Evolutionary conservation across 2,113 vertebrate genomes (phyloP).

Genomic region (Rhegmatorhina hoffmannsi): DNA sequence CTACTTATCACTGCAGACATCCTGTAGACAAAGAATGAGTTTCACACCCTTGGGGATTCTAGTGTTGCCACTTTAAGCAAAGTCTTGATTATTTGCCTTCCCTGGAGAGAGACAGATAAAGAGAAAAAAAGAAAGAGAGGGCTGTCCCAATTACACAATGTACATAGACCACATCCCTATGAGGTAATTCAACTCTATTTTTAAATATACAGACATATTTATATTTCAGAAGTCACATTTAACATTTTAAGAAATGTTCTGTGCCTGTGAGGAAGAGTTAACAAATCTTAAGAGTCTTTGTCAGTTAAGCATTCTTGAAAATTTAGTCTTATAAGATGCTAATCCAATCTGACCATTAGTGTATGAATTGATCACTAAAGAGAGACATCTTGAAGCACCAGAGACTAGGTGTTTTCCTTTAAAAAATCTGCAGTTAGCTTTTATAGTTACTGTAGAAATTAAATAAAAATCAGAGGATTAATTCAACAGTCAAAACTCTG

Average conservation of each 20-base stretch:
- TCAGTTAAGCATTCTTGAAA: background rate
- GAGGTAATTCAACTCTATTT: slow-evolving; percentile 63
- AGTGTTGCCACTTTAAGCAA: slow-evolving; percentile 59
- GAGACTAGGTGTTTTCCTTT: background rate
- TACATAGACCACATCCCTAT: slow-evolving; percentile 37
- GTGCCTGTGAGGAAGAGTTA: background rate
- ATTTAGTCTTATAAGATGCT: background rate
- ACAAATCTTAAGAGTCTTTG: background rate
- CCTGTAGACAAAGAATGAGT: slow-evolving; percentile 57
- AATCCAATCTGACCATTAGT: background rate
- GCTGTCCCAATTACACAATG: slow-evolving; percentile 56
- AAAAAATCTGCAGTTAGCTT: background rate
- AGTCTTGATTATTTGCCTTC: slow-evolving; percentile 61
- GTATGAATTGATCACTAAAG: background rate
- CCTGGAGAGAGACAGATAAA: slow-evolving; percentile 39
- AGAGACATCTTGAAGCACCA: background rate
- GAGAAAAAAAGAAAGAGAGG: background rate
- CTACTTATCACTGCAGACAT: slow-evolving; percentile 54
- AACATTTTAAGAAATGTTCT: background rate
- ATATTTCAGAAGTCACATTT: slow-evolving; percentile 39
- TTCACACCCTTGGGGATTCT: slow-evolving; percentile 27
- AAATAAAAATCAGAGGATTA: slow-evolving; percentile 1
- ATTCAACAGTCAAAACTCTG: background rate
- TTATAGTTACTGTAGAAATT: background rate
- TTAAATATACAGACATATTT: slow-evolving; percentile 43